A percentile compares a stretch with the other conserved stretches of the same genome.
Evolutionary conservation across 1,140 invertebrate species (phyloP).

Genomic region (Neomicropteryx cornuta): DNA sequence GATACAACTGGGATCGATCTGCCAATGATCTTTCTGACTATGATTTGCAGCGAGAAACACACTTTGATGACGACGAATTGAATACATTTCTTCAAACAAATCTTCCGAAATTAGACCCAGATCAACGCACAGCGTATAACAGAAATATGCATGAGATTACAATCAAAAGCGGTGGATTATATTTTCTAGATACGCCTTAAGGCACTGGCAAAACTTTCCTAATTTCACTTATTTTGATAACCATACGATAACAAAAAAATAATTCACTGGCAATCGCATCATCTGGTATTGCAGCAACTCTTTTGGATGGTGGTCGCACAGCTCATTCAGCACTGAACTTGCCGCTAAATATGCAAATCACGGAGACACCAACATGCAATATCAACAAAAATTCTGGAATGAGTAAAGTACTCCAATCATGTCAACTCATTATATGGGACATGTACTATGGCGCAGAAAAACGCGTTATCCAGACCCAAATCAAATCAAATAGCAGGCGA

Average conservation of each 20-base stretch:
- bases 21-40: slow-evolving; percentile 4
- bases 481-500: slow-evolving; percentile 16
- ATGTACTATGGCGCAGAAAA: slow-evolving; percentile 32
- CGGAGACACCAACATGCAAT: slow-evolving; percentile 19
- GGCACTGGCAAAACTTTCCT: slow-evolving; percentile 31
- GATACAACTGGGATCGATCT: slow-evolving; percentile 12
- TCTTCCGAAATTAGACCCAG: slow-evolving; percentile 18
- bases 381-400: slow-evolving; percentile 16
- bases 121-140: slow-evolving; percentile 23
- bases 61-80: slow-evolving; percentile 18
- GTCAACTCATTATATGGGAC: slow-evolving; percentile 23
- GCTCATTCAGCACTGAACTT: slow-evolving; percentile 37
- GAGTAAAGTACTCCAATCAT: slow-evolving; percentile 18
- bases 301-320: slow-evolving; percentile 37
- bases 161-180: slow-evolving; percentile 18
- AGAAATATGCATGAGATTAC: slow-evolving; percentile 25
- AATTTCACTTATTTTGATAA: slow-evolving; percentile 24
- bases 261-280: slow-evolving; percentile 35
- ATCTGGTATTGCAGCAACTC: slow-evolving; percentile 42
- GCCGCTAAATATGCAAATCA: slow-evolving; percentile 20
- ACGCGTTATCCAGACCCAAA: slow-evolving; percentile 19
- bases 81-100: slow-evolving; percentile 17
- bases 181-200: slow-evolving; percentile 33
- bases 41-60: slow-evolving; percentile 20
- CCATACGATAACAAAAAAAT: slow-evolving; percentile 17